Base-by-base conservation (phyloP, 2,797 vertebrate species). In the Leptatherina wallacei region DNA sequence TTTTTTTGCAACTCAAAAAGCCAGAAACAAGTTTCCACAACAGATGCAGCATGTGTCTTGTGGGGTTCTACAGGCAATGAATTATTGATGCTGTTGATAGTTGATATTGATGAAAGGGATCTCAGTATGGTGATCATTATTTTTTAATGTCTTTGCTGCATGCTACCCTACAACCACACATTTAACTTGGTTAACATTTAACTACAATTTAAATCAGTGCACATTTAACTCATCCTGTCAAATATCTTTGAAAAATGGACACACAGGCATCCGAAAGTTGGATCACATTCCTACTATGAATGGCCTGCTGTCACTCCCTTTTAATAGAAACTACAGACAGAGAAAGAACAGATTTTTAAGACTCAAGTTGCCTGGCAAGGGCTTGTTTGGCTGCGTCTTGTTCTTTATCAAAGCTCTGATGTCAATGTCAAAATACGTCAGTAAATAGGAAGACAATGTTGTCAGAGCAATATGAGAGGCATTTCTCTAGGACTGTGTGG, bases 51-150 rank as follows among this genome's bases (percentile, higher is more conserved):
- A 13, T 9, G 24, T 14, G 33, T 35, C 38, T 44, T 52, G 55
- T 56, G 11, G 14, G 40, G 67, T 33, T 4, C 27, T 66, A 16
- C 14, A 44, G 27, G 16, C 14, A 11, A 57, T 91, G 5, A 61
- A 91, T 90, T 82, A 91, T 90, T 89, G 38, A 91, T 69, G 4
- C 20, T 27, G 61, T 58, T 75, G 84, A 75, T 65, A 63, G 73
- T 14, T 49, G 75, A 77, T 73, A 62, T 62, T 7, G 66, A 83
- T 82, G 63, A 79, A 85, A 63, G 56, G 52, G 13, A 79, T 72
- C 55, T 35, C 70, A 61, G 30, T 65, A 58, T 59, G 2, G 35
- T 24, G 56, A 61, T 29, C 81, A 85, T 77, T 36, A 73, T 71
- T 81, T 71, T 79, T 84, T 71, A 66, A 83, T 84, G 77, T 51